Conservation (phyloP, 2,113 vertebrate species). For the Panthera leo region DNA sequence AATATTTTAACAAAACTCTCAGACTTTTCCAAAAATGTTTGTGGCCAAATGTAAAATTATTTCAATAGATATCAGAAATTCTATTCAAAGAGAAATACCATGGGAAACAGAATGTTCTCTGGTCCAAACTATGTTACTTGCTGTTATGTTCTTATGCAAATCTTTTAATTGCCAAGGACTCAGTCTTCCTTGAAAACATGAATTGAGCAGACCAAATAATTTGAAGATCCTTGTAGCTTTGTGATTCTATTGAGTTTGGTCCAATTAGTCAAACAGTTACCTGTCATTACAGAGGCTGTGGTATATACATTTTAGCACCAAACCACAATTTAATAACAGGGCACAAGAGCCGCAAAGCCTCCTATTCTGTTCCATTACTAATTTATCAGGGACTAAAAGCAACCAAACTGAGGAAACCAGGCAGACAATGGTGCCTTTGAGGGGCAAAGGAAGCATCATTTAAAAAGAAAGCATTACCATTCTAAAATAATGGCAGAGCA, state of each 20-base stretch:
- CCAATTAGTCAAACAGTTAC: conserved; percentile 60
- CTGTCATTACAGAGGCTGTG: conserved; percentile 63
- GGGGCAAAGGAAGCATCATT: conserved; percentile 40
- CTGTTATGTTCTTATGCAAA: background rate
- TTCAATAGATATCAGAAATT: background rate
- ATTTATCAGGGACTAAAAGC: conserved; percentile 82
- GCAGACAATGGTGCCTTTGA: conserved; percentile 80
- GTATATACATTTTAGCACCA: conserved; percentile 70
- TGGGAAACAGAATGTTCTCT: background rate
- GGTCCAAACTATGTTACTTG: background rate
- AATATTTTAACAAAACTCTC: background rate
- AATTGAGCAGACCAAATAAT: background rate
- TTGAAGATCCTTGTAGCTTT: background rate
- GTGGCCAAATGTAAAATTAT: background rate
- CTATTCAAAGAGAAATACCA: background rate
- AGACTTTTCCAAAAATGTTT: background rate
- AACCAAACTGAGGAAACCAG: conserved; percentile 75
- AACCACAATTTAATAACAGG: conserved; percentile 81
- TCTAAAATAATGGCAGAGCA: conserved; percentile 69
- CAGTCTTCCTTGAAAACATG: conserved; percentile 11
- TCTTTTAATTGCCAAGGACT: background rate
- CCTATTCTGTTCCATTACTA: conserved; percentile 77
- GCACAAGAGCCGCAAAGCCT: conserved; percentile 67
- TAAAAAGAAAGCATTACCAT: conserved; percentile 69
- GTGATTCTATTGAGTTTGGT: conserved; percentile 39